Evolutionary conservation across 2,113 vertebrate genomes (phyloP), one percentile per base, ranked within the genome.

Genomic region (Anolis carolinensis): DNA sequence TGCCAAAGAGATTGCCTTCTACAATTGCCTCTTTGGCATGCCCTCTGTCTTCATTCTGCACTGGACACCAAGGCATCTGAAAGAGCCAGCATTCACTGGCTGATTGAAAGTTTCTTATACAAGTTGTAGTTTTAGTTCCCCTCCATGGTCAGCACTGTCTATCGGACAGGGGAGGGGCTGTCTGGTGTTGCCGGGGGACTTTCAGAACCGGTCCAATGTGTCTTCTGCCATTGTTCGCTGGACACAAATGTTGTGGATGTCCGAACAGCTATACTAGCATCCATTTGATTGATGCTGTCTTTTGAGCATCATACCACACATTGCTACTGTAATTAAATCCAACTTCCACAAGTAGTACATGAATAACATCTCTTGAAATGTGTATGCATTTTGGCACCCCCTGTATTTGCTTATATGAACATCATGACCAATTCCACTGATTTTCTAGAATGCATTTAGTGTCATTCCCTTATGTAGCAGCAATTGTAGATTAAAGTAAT

Each of bases 141-240:
- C 1, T 98, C 98, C 18, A 98, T 98, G 0, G 94, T 99, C 91
- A 99, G 97, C 96, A 99, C 98, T 0, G 97, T 99, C 92, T 99
- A 98, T 95, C 96, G 99, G 99, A n/a, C n/a, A n/a, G n/a, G n/a
- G n/a, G n/a, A n/a, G n/a, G n/a, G n/a, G n/a, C n/a, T n/a, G n/a
- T n/a, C n/a, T n/a, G n/a, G n/a, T n/a, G n/a, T n/a, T n/a, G n/a
- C n/a, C n/a, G n/a, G n/a, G n/a, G n/a, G n/a, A n/a, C n/a, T n/a
- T n/a, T n/a, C n/a, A n/a, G n/a, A n/a, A n/a, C n/a, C n/a, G n/a
- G n/a, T n/a, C n/a, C n/a, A n/a, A n/a, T n/a, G n/a, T n/a, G n/a
- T n/a, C n/a, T n/a, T n/a, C n/a, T n/a, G n/a, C n/a, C n/a, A n/a
- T n/a, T n/a, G n/a, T n/a, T n/a, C n/a, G n/a, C n/a, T n/a, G n/a